phyloP scores from a whole-genome alignment of 2,113 vertebrate genomes.

The Hyperopisus bebe region DNA sequence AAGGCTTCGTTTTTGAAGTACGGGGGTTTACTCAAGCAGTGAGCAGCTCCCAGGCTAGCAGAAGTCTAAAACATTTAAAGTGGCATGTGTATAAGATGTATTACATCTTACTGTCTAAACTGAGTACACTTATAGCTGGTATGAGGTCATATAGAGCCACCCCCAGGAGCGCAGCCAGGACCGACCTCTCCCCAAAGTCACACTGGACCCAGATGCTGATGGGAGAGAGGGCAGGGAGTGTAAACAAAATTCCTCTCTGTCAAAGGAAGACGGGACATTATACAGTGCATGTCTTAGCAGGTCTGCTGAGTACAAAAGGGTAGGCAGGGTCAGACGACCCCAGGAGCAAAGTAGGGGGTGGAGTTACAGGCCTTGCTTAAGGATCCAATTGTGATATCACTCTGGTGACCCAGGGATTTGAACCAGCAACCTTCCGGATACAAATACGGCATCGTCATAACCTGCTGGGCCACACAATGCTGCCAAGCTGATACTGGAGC shows the following conservation, averaged over 20 bases:
- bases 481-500: background rate
- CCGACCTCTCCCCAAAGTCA: background rate
- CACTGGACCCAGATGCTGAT: background rate
- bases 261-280: background rate
- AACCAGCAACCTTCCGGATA: background rate
- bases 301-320: background rate
- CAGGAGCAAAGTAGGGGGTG: background rate
- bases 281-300: background rate
- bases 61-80: background rate
- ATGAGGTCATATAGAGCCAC: background rate
- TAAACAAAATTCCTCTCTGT: background rate
- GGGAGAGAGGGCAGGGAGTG: background rate
- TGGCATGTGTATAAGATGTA: background rate
- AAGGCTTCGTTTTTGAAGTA: background rate
- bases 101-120: constrained; percentile 2
- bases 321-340: background rate
- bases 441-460: background rate
- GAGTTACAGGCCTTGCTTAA: background rate
- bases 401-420: background rate
- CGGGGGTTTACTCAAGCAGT: background rate
- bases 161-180: background rate
- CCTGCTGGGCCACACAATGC: background rate
- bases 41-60: background rate
- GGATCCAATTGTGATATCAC: background rate
- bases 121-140: background rate